These are phyloP conservation scores for Hydropsyche betteni DNA, from an alignment of 2,888 invertebrate genomes.

Conservation along the genomic window DNA sequence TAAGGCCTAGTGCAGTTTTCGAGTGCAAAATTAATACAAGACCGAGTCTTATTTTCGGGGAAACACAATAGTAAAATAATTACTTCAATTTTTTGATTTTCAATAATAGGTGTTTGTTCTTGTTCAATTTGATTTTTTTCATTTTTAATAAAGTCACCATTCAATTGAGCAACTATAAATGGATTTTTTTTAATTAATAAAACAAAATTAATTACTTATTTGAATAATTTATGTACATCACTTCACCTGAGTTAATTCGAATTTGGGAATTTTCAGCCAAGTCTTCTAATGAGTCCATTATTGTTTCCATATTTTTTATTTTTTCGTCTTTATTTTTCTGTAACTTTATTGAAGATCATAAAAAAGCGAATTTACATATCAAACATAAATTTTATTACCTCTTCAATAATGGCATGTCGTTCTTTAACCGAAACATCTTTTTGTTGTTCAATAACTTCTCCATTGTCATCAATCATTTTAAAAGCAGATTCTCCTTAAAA, in stretches of 20 bases:
- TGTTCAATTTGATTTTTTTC: neutral
- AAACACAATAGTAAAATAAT: slow-evolving; percentile 19
- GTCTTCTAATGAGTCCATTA: slow-evolving; percentile 48
- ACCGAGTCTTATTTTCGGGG: no score
- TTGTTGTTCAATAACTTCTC: slow-evolving; percentile 37
- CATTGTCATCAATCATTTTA: slow-evolving; percentile 39
- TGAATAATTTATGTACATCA: neutral
- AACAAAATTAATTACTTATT: neutral
- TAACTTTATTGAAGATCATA: slow-evolving; percentile 43
- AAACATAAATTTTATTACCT: slow-evolving; percentile 34
- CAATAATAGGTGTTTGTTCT: neutral
- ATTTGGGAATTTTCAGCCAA: slow-evolving; percentile 49
- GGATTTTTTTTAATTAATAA: slow-evolving; percentile 6
- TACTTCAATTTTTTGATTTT: slow-evolving; percentile 24
- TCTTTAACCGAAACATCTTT: slow-evolving; percentile 49
- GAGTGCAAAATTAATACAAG: no score
- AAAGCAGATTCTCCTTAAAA: slow-evolving; percentile 41
- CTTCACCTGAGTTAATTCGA: neutral
- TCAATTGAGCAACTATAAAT: neutral
- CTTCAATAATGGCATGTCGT: slow-evolving; percentile 48
- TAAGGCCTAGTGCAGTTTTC: no score
- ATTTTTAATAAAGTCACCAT: neutral
- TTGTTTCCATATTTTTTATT: slow-evolving; percentile 48
- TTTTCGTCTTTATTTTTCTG: slow-evolving; percentile 53
- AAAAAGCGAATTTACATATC: slow-evolving; percentile 9